Base-by-base conservation (phyloP, 2,888 invertebrate genomes). In the Trachelus troglodyta region DNA sequence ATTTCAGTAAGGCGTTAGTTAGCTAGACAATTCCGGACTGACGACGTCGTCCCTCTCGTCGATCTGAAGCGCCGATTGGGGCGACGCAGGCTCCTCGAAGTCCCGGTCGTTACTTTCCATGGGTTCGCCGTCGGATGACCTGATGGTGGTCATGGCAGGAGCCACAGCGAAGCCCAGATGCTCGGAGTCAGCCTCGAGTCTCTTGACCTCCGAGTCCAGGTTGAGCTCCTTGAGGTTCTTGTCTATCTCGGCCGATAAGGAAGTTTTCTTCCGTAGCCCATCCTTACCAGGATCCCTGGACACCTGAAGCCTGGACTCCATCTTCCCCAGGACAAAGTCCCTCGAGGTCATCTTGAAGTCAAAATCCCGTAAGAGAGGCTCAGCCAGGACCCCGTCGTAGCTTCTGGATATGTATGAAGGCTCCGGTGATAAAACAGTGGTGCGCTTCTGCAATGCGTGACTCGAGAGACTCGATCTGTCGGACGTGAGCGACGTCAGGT, bases 301-400 rank as follows among this genome's bases (percentile, higher is more conserved):
- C 11, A 75, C 75, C 1, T 56, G 40, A 79, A 80, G 80, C 82
- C 86, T 81, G 11, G 85, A 82, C 74, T 86, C 85, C 11, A 83
- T 84, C 69, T 85, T 86, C 1, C 84, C 84, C 1, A 84, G 81
- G 0, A 83, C 84, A 31, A 85, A 81, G 73, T 86, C 86, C n/a
- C 84, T 79, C 74, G 84, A 84, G 75, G 79, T 81, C 69, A 85
- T 84, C 75, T 84, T 86, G 33, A 78, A 78, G 73, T 76, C 78
- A 68, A 75, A 78, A 12, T 78, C 78, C 56, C 73, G 75, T 23
- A 78, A 35, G 1, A 77, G 75, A 37, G 78, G 78, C 35, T 78
- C 75, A 35, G 68, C 75, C 68, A 78, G 75, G 30, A 76, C 78
- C 4, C 75, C 75, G 69, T 76, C 78, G 78, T 78, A 78, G 69